Evolutionary conservation across 2,888 invertebrate species (phyloP).

Genomic region (Oscheius myriophilus): DNA sequence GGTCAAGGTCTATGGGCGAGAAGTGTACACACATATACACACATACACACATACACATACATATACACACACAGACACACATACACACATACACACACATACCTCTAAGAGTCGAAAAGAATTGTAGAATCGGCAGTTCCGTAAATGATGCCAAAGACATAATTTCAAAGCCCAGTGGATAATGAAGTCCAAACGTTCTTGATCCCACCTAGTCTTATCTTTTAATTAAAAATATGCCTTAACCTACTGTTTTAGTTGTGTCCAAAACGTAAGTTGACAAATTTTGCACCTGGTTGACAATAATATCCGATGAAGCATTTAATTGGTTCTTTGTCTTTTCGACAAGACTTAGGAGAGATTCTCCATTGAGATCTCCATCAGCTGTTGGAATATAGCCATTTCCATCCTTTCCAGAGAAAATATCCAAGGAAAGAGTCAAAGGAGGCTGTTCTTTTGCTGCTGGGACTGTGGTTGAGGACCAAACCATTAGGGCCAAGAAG

Average conservation of each 20-base stretch:
- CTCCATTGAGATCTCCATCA: neutral
- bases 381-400: slow-evolving; percentile 15
- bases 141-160: neutral
- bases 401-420: slow-evolving; percentile 29
- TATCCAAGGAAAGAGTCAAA: slow-evolving; percentile 34
- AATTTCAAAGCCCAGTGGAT: slow-evolving; percentile 47
- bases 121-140: too few species aligned
- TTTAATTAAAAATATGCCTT: neutral
- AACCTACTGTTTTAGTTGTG: slow-evolving; percentile 19
- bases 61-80: too few species aligned
- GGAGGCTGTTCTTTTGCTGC: slow-evolving; percentile 48
- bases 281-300: slow-evolving; percentile 12
- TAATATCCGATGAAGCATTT: neutral
- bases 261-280: slow-evolving; percentile 11
- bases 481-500: slow-evolving; percentile 43
- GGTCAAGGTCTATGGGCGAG: too few species aligned
- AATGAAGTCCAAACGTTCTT: slow-evolving; percentile 51
- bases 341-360: neutral
- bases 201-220: slow-evolving; percentile 35
- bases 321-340: slow-evolving; percentile 5
- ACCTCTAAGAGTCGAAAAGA: neutral
- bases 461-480: slow-evolving; percentile 44
- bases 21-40: too few species aligned
- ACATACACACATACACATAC: too few species aligned
- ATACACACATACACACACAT: too few species aligned